Evolutionary conservation across 2,888 invertebrate species (phyloP).

Genomic region (Rhopalosiphum nymphaeae): DNA sequence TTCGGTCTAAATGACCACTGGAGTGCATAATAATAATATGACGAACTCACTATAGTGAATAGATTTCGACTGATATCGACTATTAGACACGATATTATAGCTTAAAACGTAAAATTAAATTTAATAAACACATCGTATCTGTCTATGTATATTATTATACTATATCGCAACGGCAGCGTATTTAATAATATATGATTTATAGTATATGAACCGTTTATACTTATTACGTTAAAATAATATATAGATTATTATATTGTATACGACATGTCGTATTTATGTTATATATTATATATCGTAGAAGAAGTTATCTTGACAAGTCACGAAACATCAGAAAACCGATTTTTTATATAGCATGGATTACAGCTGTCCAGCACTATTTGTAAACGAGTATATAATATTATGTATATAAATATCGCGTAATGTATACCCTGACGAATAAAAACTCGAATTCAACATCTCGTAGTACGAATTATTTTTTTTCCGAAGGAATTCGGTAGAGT

Average conservation of each 20-base stretch:
- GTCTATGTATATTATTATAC: too few species aligned
- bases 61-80: background rate
- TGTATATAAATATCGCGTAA: background rate
- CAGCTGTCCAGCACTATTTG: too few species aligned
- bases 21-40: background rate
- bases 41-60: background rate
- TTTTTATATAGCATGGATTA: background rate
- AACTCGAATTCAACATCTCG: background rate
- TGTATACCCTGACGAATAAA: background rate
- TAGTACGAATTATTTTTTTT: background rate
- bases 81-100: too few species aligned
- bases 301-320: slow-evolving; percentile 24
- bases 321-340: background rate
- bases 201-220: background rate
- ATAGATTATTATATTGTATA: background rate
- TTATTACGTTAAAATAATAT: background rate
- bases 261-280: background rate
- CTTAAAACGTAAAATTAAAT: background rate
- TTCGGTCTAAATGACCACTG: background rate
- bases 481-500: background rate
- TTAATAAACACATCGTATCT: background rate
- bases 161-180: background rate
- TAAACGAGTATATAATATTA: too few species aligned
- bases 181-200: background rate
- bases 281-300: background rate